A percentile compares a stretch with the other conserved stretches of the same genome.
Evolutionary conservation across 1,140 invertebrate species (phyloP).

Genomic region (Diprion similis): DNA sequence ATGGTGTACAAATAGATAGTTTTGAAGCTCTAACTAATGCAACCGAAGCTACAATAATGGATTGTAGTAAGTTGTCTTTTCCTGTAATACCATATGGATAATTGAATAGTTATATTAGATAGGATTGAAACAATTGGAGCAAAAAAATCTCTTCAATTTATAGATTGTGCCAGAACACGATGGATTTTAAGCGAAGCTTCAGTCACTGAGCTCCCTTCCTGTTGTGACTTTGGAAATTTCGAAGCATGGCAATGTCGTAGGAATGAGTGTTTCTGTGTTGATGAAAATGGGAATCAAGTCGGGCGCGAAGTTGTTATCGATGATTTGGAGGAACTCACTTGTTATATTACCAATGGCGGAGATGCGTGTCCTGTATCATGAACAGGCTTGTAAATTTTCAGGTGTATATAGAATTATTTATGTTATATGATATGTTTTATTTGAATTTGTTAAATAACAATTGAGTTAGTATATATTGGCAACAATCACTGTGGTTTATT

Average conservation of each 20-base stretch:
- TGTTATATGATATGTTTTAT: too few relatives aligned
- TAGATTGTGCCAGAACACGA: slow-evolving; percentile 66
- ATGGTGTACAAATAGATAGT: slow-evolving; percentile 56
- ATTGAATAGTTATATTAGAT: too few relatives aligned
- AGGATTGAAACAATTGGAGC: not conserved
- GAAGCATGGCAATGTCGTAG: slow-evolving; percentile 64
- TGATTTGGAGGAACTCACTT: slow-evolving; percentile 44
- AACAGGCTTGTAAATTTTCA: too few relatives aligned
- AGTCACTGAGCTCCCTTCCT: slow-evolving; percentile 59
- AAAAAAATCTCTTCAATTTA: slow-evolving; percentile 28
- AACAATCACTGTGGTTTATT: not conserved
- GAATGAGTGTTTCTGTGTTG: slow-evolving; percentile 66
- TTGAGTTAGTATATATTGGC: too few relatives aligned
- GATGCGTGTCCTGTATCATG: slow-evolving; percentile 23
- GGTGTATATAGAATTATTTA: too few relatives aligned
- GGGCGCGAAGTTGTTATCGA: slow-evolving; percentile 45
- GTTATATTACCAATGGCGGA: slow-evolving; percentile 39
- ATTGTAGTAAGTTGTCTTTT: slow-evolving; percentile 65
- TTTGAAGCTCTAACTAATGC: slow-evolving; percentile 49
- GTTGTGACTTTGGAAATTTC: slow-evolving; percentile 69
- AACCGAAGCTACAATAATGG: slow-evolving; percentile 54
- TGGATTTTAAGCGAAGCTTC: slow-evolving; percentile 48
- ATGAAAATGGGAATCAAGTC: slow-evolving; percentile 64
- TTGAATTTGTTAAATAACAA: too few relatives aligned
- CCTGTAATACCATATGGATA: not conserved